These are phyloP conservation scores for Embidobia sp. DNA, from an alignment of 2,888 invertebrate genomes.

Conservation along the genomic window DNA sequence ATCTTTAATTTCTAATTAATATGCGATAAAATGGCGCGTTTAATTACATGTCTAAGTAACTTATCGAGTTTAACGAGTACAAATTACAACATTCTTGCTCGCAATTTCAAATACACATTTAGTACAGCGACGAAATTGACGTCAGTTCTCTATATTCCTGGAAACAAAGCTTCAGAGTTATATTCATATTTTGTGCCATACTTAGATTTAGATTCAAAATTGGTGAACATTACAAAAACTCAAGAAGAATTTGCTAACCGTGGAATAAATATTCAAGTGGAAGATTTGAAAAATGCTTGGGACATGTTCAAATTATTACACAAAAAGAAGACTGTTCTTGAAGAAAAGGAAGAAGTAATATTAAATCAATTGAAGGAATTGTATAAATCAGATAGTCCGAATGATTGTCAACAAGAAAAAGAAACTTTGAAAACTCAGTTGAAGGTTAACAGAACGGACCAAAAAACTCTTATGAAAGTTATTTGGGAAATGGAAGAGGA, in stretches of 20 bases:
- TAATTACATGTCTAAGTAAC: background rate
- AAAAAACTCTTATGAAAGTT: conserved; percentile 85
- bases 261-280: conserved; percentile 83
- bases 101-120: too few species aligned
- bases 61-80: background rate
- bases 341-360: conserved; percentile 83
- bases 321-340: conserved; percentile 82
- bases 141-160: conserved; percentile 87
- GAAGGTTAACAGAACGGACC: conserved; percentile 84
- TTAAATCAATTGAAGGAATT: conserved; percentile 82
- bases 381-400: conserved; percentile 66
- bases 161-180: conserved; percentile 86
- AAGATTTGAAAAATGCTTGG: conserved; percentile 85
- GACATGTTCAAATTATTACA: conserved; percentile 84
- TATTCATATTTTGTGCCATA: conserved; percentile 87
- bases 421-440: conserved; percentile 84
- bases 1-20: too few species aligned
- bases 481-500: conserved; percentile 89
- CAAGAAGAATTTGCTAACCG: conserved; percentile 84
- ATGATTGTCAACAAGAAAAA: conserved; percentile 79
- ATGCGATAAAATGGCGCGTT: conserved; percentile 49
- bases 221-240: conserved; percentile 82
- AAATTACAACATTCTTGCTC: conserved; percentile 6
- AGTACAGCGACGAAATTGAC: conserved; percentile 48
- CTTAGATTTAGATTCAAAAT: conserved; percentile 85